A percentile compares a stretch with the other conserved stretches of the same genome.
phyloP scores from a whole-genome alignment of 2,113 vertebrate species.

The Pseudois nayaur region DNA sequence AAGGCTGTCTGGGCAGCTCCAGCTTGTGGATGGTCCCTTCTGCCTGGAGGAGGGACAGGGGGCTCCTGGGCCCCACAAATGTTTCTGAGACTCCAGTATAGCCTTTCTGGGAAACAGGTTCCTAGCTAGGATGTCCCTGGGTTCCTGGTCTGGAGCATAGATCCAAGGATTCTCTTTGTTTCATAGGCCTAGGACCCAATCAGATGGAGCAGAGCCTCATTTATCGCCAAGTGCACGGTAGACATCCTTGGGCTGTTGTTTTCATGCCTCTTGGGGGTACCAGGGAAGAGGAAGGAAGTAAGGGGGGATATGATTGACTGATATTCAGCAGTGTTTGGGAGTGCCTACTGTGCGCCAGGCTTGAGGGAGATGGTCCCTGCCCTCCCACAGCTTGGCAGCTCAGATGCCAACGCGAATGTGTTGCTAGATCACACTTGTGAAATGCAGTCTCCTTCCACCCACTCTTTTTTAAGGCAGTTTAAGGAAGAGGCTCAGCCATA shows the following conservation, averaged over 20 bases:
- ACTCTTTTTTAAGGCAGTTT: not conserved
- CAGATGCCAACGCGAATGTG: not conserved
- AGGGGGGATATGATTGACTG: not conserved
- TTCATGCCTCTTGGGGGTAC: not conserved
- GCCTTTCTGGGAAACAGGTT: not conserved
- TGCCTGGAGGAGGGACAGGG: not conserved
- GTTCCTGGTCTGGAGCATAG: not conserved
- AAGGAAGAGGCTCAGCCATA: not conserved
- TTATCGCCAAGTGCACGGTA: not conserved
- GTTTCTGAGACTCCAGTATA: not conserved
- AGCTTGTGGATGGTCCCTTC: not conserved
- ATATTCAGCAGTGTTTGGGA: not conserved
- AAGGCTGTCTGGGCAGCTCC: not conserved
- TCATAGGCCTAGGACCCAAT: not conserved
- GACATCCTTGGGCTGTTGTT: not conserved
- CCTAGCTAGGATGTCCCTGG: not conserved
- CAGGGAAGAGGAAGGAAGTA: slow-evolving; percentile 6
- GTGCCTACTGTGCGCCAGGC: not conserved
- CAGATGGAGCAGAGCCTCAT: not conserved
- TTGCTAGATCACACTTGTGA: not conserved
- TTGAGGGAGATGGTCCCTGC: not conserved
- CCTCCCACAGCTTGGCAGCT: not conserved
- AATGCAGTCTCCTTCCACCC: not conserved
- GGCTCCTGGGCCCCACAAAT: not conserved
- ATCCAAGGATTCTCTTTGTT: not conserved